Evolutionary conservation across 2,113 vertebrate species (phyloP), one percentile per base, ranked within the genome.

Genomic region (Petromus typicus): DNA sequence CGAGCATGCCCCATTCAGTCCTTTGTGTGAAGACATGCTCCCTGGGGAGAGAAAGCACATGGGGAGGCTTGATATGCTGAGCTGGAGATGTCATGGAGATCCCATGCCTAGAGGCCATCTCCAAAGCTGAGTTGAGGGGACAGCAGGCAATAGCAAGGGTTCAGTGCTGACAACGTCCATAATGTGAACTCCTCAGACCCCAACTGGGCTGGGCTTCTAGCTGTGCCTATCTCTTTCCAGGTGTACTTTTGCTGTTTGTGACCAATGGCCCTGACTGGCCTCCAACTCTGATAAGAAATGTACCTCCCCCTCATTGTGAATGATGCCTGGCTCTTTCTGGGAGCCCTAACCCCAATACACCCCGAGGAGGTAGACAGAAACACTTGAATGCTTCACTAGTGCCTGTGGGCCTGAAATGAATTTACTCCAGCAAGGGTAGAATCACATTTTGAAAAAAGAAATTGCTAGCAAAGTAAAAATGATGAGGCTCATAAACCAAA

Each of bases 1-100:
- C 0, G 99, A 99, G 96, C 99, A 99, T 0, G 97, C 99, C 48
- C 99, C 99, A 0, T 99, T 99, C 34, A 99, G 98, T 0, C 99
- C 99, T 96, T 99, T 99, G 51, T 99, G 99, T 67, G 99, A 99
- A 2, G 98, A 98, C 97, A 99, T 99, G 92, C 40, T 99, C 88
- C 99, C 99, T 99, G 94, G 8, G 14, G 67, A 83, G 88, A 27
- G 67, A 56, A 69, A 89, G 51, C 85, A 0, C 9, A 66, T 0
- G 20, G 75, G 45, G 32, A 83, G 0, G 18, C 48, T 12, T 75
- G 32, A 30, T 66, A 37, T 37, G 14, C 54, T 4, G 25, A 67
- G 83, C 66, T 79, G 23, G 1, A 43, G 61, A 32, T 3, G 1
- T 54, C 18, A 8, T 3, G 4, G 34, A 37, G 56, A 56, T 30